Evolutionary conservation across 2,888 invertebrate species (phyloP), one percentile per base, ranked within the genome.

Genomic region (Protophormia terraenovae): DNA sequence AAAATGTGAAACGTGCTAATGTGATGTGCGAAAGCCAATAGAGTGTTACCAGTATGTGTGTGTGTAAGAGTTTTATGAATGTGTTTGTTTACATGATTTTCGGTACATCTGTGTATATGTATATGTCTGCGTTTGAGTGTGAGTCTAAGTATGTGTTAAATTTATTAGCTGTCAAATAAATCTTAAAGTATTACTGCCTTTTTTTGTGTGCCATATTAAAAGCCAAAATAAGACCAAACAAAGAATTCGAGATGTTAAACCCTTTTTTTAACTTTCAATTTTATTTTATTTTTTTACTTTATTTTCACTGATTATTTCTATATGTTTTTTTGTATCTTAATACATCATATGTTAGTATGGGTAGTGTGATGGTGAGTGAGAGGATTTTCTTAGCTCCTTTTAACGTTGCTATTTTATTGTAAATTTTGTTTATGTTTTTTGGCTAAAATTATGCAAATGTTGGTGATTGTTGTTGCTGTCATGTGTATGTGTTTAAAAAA

Each of bases 151-250:
- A 88, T 90, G 89, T 89, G 88, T 87, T 87, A 90, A 90, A 91
- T 91, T 91, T 91, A 91, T 91, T 90, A 90, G 91, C 91, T 91
- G 91, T 91, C 91, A 91, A 91, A 91, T 91, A 91, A 91, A 91
- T 91, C 90, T 91, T 91, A 77, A 78, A 88, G 86, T 89, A 83
- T 73, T 88, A 87, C 90, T 87, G 89, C 89, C 88, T 88, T 88
- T 88, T 86, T 86, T 84, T 73, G 32, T 41, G 38, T 53, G 78
- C 62, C 80, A 38, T 60, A 66, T 66, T 69, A 78, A 50, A 81
- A 78, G 69, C 79, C 72, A 83, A 64, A 58, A 69, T 41, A 72
- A 69, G 45, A 66, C 45, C 47, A 72, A 67, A 41, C 12, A 62
- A 66, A 32, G 19, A 53, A 60, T 60, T 62, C 35, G 6, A 66